phyloP scores from a whole-genome alignment of 1,140 invertebrate genomes.

The Medauroidea extradentata region DNA sequence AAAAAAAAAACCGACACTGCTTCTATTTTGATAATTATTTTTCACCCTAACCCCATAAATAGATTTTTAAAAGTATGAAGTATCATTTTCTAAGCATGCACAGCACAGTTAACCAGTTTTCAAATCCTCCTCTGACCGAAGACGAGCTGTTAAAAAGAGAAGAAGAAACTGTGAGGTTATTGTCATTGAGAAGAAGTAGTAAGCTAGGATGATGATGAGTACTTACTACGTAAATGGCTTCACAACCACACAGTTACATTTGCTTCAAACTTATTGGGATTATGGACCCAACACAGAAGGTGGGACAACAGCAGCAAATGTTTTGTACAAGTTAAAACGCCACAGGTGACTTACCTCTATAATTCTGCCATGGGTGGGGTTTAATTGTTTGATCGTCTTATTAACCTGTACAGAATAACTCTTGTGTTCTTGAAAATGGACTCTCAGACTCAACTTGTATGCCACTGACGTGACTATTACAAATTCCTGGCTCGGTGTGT shows the following conservation, averaged over 20 bases:
- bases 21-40: constrained; percentile 32
- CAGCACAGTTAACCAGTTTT: constrained; percentile 30
- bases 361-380: constrained; percentile 42
- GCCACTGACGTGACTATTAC: constrained; percentile 25
- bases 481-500: constrained; percentile 29
- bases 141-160: constrained; percentile 38
- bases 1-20: constrained; percentile 15
- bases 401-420: constrained; percentile 26
- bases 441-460: constrained; percentile 30
- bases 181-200: constrained; percentile 14
- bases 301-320: constrained; percentile 31
- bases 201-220: constrained; percentile 21
- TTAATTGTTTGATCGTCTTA: constrained; percentile 34
- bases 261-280: constrained; percentile 43
- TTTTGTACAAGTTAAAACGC: constrained; percentile 34
- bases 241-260: constrained; percentile 40
- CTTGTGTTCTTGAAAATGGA: constrained; percentile 36
- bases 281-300: constrained; percentile 34
- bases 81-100: constrained; percentile 37
- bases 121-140: constrained; percentile 26
- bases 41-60: constrained; percentile 35
- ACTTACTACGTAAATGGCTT: constrained; percentile 40
- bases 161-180: constrained; percentile 16
- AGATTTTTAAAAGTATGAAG: constrained; percentile 36
- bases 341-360: constrained; percentile 33